Conservation (phyloP, 2,797 vertebrate genomes). For the Aphelocoma californica region DNA sequence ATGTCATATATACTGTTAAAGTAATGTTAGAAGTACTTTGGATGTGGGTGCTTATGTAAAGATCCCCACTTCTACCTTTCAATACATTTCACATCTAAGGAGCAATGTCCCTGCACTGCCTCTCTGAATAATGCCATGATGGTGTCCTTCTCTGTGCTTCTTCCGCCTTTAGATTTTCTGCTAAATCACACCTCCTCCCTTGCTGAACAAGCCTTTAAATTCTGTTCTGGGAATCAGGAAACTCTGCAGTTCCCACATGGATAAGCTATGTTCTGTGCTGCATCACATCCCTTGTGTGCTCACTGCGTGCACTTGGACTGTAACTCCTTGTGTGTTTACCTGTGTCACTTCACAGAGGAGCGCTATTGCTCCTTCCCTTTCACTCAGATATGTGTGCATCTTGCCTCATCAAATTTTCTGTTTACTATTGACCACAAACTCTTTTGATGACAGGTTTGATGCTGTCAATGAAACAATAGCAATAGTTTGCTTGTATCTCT, state of each 20-base stretch:
- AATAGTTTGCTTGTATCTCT: not conserved
- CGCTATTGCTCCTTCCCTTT: not conserved
- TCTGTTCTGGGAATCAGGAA: not conserved
- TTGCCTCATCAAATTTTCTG: not conserved
- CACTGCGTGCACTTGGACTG: not conserved
- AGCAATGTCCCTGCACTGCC: not conserved
- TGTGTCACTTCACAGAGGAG: not conserved
- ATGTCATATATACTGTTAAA: not conserved
- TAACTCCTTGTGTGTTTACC: not conserved
- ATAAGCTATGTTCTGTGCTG: not conserved
- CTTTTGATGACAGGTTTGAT: not conserved
- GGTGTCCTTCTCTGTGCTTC: not conserved
- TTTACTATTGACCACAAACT: not conserved
- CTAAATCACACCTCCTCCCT: not conserved
- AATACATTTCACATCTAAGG: not conserved
- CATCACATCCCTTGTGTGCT: accelerated
- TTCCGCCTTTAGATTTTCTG: not conserved
- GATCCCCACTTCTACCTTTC: not conserved
- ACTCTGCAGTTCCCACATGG: not conserved
- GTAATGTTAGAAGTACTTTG: not conserved
- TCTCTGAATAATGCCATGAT: not conserved
- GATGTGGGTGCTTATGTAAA: not conserved
- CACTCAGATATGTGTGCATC: accelerated
- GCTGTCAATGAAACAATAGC: not conserved
- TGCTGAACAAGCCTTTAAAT: not conserved